phyloP scores from a whole-genome alignment of 1,140 invertebrate species.

The Mya arenaria region DNA sequence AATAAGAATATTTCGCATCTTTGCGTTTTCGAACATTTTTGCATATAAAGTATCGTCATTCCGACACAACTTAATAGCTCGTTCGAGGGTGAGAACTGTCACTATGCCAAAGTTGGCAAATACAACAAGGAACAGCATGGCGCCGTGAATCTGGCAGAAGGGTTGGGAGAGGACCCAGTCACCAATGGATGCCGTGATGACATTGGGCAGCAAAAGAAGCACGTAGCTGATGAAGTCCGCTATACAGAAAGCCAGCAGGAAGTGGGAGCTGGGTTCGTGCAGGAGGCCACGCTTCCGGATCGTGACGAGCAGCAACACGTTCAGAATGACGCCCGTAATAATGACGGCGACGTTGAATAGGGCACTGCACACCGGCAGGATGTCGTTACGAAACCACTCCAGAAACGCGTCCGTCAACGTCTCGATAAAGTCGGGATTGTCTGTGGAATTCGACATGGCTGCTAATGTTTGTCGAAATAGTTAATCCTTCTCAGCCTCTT shows the following conservation, averaged over 20 bases:
- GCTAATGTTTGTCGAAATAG: too few species aligned
- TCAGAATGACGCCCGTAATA: slow-evolving; percentile 28
- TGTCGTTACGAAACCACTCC: slow-evolving; percentile 34
- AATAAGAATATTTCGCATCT: background rate
- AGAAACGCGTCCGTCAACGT: slow-evolving; percentile 20
- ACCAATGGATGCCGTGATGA: slow-evolving; percentile 10
- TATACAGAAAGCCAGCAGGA: slow-evolving; percentile 9
- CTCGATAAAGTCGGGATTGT: background rate
- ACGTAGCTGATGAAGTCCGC: slow-evolving; percentile 27
- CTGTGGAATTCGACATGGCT: slow-evolving; percentile 16
- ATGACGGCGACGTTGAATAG: slow-evolving; percentile 31
- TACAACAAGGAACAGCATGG: slow-evolving; percentile 20
- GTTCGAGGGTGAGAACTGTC: slow-evolving; percentile 18
- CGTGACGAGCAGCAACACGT: slow-evolving; percentile 25
- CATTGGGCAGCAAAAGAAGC: slow-evolving; percentile 31
- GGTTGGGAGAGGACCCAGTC: slow-evolving; percentile 37
- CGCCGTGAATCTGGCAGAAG: slow-evolving; percentile 36
- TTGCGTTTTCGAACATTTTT: slow-evolving; percentile 13
- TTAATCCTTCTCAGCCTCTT: too few species aligned
- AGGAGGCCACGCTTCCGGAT: slow-evolving; percentile 29
- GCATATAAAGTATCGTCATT: background rate
- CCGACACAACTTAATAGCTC: slow-evolving; percentile 17
- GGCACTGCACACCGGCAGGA: slow-evolving; percentile 35
- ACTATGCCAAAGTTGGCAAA: slow-evolving; percentile 30
- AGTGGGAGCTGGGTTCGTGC: slow-evolving; percentile 33